A percentile compares a stretch with the other conserved stretches of the same genome.
Evolutionary conservation across 1,140 invertebrate genomes (phyloP).

Genomic region (Diorhabda sublineata): DNA sequence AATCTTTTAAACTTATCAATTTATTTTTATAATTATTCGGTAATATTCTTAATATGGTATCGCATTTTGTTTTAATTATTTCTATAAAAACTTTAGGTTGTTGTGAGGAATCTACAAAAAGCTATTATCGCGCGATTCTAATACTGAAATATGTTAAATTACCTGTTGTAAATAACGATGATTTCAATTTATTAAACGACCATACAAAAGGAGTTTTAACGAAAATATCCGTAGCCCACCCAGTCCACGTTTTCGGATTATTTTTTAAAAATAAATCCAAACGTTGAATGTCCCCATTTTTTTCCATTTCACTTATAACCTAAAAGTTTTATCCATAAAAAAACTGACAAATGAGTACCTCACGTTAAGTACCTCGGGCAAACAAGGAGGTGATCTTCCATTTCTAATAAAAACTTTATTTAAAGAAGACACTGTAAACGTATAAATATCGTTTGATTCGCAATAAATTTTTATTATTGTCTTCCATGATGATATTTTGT

Average conservation of each 20-base stretch:
- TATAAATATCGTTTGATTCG: conserved; percentile 38
- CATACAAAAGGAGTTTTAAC: conserved; percentile 45
- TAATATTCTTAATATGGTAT: conserved; percentile 24
- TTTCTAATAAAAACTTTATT: conserved; percentile 46
- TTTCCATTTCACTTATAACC: conserved; percentile 41
- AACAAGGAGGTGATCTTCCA: conserved; percentile 45
- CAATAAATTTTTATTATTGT: conserved; percentile 48
- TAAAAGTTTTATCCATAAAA: not conserved
- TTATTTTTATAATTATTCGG: conserved; percentile 36
- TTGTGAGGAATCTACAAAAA: conserved; percentile 10
- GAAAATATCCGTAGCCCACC: conserved; percentile 43
- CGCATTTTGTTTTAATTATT: conserved; percentile 30
- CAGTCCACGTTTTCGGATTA: conserved; percentile 40
- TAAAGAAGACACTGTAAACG: conserved; percentile 43
- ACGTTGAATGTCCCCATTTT: conserved; percentile 37
- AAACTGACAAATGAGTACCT: not conserved
- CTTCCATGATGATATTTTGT: conserved; percentile 53
- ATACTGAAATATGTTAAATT: conserved; percentile 1
- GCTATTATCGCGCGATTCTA: not conserved
- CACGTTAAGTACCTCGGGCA: conserved; percentile 39
- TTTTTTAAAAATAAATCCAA: conserved; percentile 39
- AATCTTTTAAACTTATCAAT: conserved; percentile 34
- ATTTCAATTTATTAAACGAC: conserved; percentile 46
- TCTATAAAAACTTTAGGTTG: conserved; percentile 33
- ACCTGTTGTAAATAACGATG: conserved; percentile 28